phyloP scores from a whole-genome alignment of 1,140 invertebrate species.

The Vanessa atalanta region DNA sequence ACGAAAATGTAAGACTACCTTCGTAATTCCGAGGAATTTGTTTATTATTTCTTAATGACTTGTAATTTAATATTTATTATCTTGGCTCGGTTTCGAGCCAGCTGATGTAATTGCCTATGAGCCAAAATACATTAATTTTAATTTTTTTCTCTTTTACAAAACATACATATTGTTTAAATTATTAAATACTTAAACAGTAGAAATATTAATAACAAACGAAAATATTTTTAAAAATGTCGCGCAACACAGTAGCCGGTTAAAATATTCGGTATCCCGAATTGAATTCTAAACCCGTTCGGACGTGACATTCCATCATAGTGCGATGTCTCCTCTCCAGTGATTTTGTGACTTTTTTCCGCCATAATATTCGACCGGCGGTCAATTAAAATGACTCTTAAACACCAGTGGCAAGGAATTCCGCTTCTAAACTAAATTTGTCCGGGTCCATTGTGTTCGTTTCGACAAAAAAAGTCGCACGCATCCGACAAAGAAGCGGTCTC shows the following conservation, averaged over 20 bases:
- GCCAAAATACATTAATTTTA: no score
- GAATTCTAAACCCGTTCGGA: background rate
- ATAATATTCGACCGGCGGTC: constrained; percentile 45
- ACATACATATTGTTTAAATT: no score
- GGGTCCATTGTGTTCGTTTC: constrained; percentile 55
- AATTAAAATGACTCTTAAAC: constrained; percentile 73
- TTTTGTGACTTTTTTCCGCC: constrained; percentile 23
- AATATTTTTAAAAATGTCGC: background rate
- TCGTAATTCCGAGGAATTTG: no score
- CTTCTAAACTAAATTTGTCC: constrained; percentile 62
- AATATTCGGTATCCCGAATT: background rate
- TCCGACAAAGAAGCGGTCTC: constrained; percentile 64
- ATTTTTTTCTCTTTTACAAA: no score
- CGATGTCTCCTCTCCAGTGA: constrained; percentile 28
- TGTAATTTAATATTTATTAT: no score
- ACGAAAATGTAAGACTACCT: no score
- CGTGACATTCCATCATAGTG: constrained; percentile 60
- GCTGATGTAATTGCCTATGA: no score
- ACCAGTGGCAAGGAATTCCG: constrained; percentile 59
- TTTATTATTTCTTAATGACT: no score
- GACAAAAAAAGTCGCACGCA: constrained; percentile 53
- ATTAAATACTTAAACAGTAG: background rate
- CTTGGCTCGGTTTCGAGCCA: no score
- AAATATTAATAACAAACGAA: background rate
- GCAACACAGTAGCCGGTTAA: constrained; percentile 10